A percentile compares a stretch with the other conserved stretches of the same genome.
Conservation (phyloP, 1,140 invertebrate genomes). For the Anthonomus grandis region DNA sequence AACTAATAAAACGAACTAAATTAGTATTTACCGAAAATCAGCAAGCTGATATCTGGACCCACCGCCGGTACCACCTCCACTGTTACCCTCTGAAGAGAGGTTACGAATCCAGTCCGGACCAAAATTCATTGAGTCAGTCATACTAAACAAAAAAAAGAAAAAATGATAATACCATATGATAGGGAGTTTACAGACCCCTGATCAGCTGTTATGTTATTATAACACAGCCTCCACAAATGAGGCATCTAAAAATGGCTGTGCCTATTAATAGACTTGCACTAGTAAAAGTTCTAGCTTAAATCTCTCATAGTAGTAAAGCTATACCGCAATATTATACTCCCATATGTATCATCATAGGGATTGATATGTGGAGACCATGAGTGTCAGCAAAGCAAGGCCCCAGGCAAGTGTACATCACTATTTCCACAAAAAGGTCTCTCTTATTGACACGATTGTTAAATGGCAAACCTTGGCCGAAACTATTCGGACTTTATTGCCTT, state of each 20-base stretch:
- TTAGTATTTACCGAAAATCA: slow-evolving; percentile 60
- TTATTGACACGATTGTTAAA: too few species aligned
- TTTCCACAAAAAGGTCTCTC: slow-evolving; percentile 19
- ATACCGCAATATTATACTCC: neutral
- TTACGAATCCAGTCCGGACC: slow-evolving; percentile 72
- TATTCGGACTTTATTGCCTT: too few species aligned
- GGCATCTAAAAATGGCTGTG: slow-evolving; percentile 35
- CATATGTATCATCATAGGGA: slow-evolving; percentile 16
- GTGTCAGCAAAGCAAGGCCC: slow-evolving; percentile 32
- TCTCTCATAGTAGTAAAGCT: slow-evolving; percentile 8
- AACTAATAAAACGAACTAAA: too few species aligned
- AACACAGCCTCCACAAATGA: neutral
- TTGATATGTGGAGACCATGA: slow-evolving; percentile 8
- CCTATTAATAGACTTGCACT: slow-evolving; percentile 38
- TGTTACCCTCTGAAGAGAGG: slow-evolving; percentile 54
- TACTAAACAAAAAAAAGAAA: slow-evolving; percentile 30
- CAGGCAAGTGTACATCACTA: slow-evolving; percentile 42
- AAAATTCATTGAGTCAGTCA: slow-evolving; percentile 62
- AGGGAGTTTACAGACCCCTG: too few species aligned
- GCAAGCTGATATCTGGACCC: slow-evolving; percentile 60
- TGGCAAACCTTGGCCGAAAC: too few species aligned
- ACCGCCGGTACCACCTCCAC: slow-evolving; percentile 38
- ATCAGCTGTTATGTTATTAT: too few species aligned
- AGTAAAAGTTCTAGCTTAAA: neutral
- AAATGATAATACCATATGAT: too few species aligned